Percentiles rank a stretch among this genome's conserved stretches.
These are phyloP conservation scores for Pseudopipra pipra DNA, from an alignment of 2,113 vertebrate species.

Conservation along the genomic window DNA sequence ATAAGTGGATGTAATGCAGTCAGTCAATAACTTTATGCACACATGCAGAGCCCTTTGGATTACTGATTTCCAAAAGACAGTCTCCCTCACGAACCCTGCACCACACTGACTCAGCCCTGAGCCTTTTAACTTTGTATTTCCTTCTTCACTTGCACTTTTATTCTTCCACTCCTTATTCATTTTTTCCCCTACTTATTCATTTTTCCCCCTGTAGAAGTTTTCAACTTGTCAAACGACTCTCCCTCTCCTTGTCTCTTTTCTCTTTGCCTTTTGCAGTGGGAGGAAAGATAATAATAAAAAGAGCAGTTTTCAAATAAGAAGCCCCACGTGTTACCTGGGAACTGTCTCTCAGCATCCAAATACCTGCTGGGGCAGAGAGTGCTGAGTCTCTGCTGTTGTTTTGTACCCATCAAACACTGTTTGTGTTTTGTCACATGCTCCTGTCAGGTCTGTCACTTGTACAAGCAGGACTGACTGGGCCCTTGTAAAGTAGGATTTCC, in stretches of 20 bases:
- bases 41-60: slow-evolving; percentile 7
- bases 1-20: slow-evolving; percentile 55
- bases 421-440: not conserved
- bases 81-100: slow-evolving; percentile 4
- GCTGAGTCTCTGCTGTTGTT: not conserved
- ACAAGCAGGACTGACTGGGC: not conserved
- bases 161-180: not conserved
- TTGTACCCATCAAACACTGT: not conserved
- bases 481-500: not conserved
- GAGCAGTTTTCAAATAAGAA: slow-evolving; percentile 51
- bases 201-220: slow-evolving; percentile 13
- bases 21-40: slow-evolving; percentile 42
- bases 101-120: slow-evolving; percentile 44
- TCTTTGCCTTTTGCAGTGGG: slow-evolving; percentile 46
- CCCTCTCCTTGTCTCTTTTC: slow-evolving; percentile 18
- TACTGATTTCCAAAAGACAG: slow-evolving; percentile 26
- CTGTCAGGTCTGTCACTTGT: slow-evolving; percentile 21
- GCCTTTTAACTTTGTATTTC: slow-evolving; percentile 37
- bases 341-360: slow-evolving; percentile 31
- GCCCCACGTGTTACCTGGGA: slow-evolving; percentile 49
- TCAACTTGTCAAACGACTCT: slow-evolving; percentile 29
- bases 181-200: not conserved
- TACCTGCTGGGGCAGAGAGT: slow-evolving; percentile 24
- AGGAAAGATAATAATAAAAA: slow-evolving; percentile 23
- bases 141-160: slow-evolving; percentile 17